Conservation (phyloP, 1,140 invertebrate genomes). For the Artemia franciscana region DNA sequence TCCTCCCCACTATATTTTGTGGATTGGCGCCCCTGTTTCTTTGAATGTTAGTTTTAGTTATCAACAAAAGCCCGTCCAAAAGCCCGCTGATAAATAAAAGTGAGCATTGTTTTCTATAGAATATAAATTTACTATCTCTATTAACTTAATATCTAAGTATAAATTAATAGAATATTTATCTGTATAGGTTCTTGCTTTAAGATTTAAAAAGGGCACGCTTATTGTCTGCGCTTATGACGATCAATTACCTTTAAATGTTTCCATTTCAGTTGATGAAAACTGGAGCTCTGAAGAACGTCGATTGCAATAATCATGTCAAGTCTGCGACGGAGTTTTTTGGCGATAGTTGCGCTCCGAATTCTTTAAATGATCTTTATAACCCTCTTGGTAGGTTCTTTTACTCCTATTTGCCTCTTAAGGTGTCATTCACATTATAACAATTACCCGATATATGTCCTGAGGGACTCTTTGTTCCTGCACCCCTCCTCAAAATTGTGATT, state of each 20-base stretch:
- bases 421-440: too few species aligned
- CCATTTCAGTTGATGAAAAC: conserved; percentile 44
- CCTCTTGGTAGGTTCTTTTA: conserved; percentile 65
- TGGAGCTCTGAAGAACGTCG: conserved; percentile 52
- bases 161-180: not conserved
- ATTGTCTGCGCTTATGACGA: not conserved
- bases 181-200: not conserved
- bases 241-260: not conserved
- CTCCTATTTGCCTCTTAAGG: too few species aligned
- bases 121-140: conserved; percentile 6
- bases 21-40: too few species aligned
- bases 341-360: conserved; percentile 75
- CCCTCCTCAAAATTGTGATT: too few species aligned
- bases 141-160: conserved; percentile 6
- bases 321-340: conserved; percentile 71
- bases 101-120: conserved; percentile 2
- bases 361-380: conserved; percentile 74
- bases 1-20: too few species aligned
- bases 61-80: too few species aligned
- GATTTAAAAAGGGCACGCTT: not conserved
- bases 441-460: too few species aligned
- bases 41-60: too few species aligned
- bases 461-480: too few species aligned
- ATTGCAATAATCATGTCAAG: conserved; percentile 92
- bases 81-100: too few species aligned